These are phyloP conservation scores for Plectrocnemia conspersa DNA, from an alignment of 1,140 invertebrate species.

Conservation along the genomic window DNA sequence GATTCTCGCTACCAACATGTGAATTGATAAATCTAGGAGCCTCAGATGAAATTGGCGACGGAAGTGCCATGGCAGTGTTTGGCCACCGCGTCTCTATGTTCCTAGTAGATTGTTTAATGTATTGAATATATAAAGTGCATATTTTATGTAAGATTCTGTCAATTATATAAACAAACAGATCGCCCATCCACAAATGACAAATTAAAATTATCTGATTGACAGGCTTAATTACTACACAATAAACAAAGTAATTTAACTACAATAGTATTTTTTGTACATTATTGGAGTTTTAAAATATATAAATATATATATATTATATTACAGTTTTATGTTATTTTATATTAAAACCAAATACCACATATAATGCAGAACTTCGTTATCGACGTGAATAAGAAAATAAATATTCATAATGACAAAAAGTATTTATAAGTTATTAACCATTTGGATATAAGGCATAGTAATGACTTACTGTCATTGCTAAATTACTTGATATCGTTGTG, in stretches of 20 bases:
- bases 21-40: conserved; percentile 24
- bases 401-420: no score
- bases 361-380: no score
- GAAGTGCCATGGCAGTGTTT: conserved; percentile 16
- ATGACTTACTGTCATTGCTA: no score
- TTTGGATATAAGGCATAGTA: no score
- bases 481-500: no score
- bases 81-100: conserved; percentile 14
- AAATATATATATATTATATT: conserved; percentile 40
- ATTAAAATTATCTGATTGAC: conserved; percentile 33
- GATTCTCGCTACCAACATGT: conserved; percentile 18
- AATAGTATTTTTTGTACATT: conserved; percentile 54
- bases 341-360: no score
- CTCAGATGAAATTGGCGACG: conserved; percentile 17
- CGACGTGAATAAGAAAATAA: no score
- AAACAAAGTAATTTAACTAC: conserved; percentile 51
- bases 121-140: conserved; percentile 24
- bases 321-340: no score
- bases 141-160: conserved; percentile 33
- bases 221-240: conserved; percentile 36
- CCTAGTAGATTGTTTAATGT: conserved; percentile 32
- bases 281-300: conserved; percentile 54
- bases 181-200: conserved; percentile 31
- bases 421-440: no score
- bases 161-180: conserved; percentile 30